A percentile compares a stretch with the other conserved stretches of the same genome.
Evolutionary conservation across 1,140 invertebrate species (phyloP).

Genomic region (Drosophila prosaltans): DNA sequence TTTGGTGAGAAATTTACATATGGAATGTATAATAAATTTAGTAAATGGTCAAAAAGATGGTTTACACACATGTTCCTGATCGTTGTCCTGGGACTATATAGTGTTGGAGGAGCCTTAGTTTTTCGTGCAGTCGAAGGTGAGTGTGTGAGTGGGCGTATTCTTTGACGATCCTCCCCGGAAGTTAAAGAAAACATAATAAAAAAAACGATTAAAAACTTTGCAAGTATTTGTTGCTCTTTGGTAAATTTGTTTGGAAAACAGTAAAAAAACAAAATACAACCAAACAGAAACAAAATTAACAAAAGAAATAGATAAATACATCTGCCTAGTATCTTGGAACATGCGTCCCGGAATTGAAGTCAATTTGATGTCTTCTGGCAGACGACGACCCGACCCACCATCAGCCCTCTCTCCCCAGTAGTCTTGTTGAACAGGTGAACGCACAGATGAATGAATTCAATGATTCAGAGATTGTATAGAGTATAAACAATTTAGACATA

Average conservation of each 20-base stretch:
- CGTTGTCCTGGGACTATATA: conserved; percentile 90
- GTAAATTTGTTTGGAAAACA: conserved; percentile 60
- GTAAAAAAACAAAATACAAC: conserved; percentile 35
- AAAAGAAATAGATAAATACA: conserved; percentile 36
- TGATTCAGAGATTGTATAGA: conserved; percentile 43
- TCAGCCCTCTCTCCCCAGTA: neutral
- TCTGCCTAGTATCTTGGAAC: conserved; percentile 37
- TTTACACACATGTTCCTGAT: conserved; percentile 94
- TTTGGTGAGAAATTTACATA: conserved; percentile 91
- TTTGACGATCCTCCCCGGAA: conserved; percentile 4
- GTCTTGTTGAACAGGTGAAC: conserved; percentile 37
- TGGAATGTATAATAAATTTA: conserved; percentile 91
- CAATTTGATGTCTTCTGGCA: conserved; percentile 33
- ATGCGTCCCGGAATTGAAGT: conserved; percentile 24
- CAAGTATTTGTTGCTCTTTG: conserved; percentile 45
- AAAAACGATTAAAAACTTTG: conserved; percentile 32
- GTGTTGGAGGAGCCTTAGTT: conserved; percentile 89
- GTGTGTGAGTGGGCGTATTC: conserved; percentile 26
- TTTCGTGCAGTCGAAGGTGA: conserved; percentile 90
- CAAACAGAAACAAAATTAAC: conserved; percentile 27
- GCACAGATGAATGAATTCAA: conserved; percentile 23
- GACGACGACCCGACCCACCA: conserved; percentile 1
- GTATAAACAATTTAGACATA: conserved; percentile 49
- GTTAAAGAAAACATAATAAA: conserved; percentile 4
- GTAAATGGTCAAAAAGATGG: conserved; percentile 91